Percentiles rank a stretch among this genome's conserved stretches.
Conservation (phyloP, 2,113 vertebrate species). For the Blennius ocellaris region DNA sequence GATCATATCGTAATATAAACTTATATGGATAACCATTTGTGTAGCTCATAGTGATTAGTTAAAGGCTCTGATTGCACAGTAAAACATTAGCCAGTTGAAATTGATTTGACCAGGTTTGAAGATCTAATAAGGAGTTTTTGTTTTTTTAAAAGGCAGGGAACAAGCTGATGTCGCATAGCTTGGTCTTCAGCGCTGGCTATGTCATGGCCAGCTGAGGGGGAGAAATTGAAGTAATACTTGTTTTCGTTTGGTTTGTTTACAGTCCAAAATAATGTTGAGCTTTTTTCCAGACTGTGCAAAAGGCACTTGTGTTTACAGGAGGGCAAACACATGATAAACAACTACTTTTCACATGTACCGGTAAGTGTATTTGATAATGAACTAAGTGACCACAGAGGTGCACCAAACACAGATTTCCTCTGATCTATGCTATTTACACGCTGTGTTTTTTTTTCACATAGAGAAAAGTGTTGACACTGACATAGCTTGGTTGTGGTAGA, state of each 20-base stretch:
- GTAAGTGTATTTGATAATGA: constrained; percentile 8
- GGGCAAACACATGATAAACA: constrained; percentile 22
- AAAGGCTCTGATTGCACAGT: constrained; percentile 43
- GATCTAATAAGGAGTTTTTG: no score
- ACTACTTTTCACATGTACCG: neutral
- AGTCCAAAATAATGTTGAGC: neutral
- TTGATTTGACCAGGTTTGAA: constrained; percentile 29
- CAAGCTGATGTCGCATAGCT: neutral
- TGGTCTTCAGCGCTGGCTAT: neutral
- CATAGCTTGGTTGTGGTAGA: neutral
- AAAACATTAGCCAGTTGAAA: constrained; percentile 55
- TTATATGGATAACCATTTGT: constrained; percentile 20
- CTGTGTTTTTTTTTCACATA: constrained; percentile 8
- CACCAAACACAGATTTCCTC: constrained; percentile 13
- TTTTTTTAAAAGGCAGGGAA: constrained; percentile 7
- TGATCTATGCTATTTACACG: constrained; percentile 31
- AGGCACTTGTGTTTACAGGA: constrained; percentile 17
- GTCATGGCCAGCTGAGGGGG: neutral
- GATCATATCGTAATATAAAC: no score
- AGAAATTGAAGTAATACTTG: neutral
- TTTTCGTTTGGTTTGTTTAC: constrained; percentile 25
- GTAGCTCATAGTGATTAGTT: constrained; percentile 39
- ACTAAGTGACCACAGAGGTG: constrained; percentile 21
- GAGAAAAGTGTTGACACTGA: constrained; percentile 24
- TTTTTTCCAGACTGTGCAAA: constrained; percentile 5